Evolutionary conservation across 2,113 vertebrate species (phyloP).

Genomic region (Sapajus apella): DNA sequence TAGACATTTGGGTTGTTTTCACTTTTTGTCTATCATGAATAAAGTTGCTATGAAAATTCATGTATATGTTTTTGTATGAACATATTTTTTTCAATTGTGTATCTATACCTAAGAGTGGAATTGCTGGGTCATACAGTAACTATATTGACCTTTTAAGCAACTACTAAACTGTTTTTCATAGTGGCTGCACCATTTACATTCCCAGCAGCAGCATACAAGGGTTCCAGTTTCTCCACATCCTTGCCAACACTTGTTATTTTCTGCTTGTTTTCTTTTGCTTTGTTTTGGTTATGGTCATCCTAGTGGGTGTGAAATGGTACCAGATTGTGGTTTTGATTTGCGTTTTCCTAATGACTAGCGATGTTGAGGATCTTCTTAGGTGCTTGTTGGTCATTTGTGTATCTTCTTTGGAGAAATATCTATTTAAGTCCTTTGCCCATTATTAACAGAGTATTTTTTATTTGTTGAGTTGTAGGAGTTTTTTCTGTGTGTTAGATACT

Average conservation of each 20-base stretch:
- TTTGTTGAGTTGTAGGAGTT: background rate
- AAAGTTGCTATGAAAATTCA: background rate
- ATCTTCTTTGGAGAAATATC: background rate
- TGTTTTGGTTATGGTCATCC: background rate
- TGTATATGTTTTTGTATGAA: background rate
- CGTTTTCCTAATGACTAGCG: background rate
- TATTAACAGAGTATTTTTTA: background rate
- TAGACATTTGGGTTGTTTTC: background rate
- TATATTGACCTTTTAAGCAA: background rate
- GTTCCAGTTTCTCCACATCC: background rate
- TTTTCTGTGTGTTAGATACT: background rate
- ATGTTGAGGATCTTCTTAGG: background rate
- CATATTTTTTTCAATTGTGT: background rate
- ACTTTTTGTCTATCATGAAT: background rate
- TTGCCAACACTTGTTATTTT: background rate
- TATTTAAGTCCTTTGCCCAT: background rate
- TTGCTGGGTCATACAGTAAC: background rate
- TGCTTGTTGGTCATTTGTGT: background rate
- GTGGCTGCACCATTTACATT: background rate
- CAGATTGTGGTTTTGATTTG: background rate
- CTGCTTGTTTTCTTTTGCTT: background rate
- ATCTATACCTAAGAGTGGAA: background rate
- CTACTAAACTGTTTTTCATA: background rate
- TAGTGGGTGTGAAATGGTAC: background rate
- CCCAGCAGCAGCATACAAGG: background rate